Percentiles rank a stretch among this genome's conserved stretches.
Evolutionary conservation across 2,113 vertebrate genomes (phyloP).

Genomic region (human): GRCh38 chr4:13059001-13059500

Average conservation of each 20-base stretch:
- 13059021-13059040: background rate
- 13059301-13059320: background rate
- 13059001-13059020: background rate
- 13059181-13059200: fast-evolving
- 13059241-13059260: background rate
- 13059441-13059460: background rate
- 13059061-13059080: fast-evolving
- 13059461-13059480: background rate
- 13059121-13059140: background rate
- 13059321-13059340: background rate
- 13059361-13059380: background rate
- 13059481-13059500: background rate
- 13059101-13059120: background rate
- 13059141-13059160: background rate
- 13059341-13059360: background rate
- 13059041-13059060: background rate
- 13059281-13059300: background rate
- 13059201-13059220: too few relatives aligned
- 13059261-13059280: background rate
- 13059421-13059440: background rate
- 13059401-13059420: too few relatives aligned
- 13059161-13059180: background rate
- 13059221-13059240: background rate
- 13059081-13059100: background rate
- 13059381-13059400: background rate